phyloP scores from a whole-genome alignment of 2,113 vertebrate genomes.

The Chamaetylas fuelleborni region DNA sequence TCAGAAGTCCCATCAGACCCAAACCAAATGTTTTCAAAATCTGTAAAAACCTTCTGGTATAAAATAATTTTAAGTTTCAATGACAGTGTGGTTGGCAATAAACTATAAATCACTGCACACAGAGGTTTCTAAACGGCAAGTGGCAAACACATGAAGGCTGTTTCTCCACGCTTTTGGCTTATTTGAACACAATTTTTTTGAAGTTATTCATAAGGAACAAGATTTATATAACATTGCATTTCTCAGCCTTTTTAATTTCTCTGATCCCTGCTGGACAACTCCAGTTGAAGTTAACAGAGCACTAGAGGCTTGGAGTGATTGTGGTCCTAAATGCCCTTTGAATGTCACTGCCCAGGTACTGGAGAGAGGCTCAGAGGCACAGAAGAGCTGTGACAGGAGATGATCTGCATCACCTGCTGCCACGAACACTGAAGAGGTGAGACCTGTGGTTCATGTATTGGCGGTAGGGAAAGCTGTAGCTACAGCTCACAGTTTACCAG shows the following conservation, averaged over 20 bases:
- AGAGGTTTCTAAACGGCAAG: conserved; percentile 1
- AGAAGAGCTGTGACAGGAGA: neutral
- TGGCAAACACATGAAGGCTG: neutral
- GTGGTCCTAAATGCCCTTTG: neutral
- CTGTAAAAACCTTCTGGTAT: neutral
- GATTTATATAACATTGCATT: neutral
- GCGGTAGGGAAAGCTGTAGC: neutral
- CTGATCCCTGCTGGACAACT: neutral
- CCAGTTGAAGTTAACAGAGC: neutral
- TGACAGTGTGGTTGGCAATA: neutral
- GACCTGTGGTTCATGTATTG: fast-evolving
- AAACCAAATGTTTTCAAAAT: conserved; percentile 43
- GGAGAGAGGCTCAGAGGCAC: neutral
- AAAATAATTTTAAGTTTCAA: conserved; percentile 30
- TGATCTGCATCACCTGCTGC: no score
- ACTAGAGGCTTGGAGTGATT: neutral
- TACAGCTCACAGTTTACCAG: neutral
- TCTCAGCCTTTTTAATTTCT: neutral
- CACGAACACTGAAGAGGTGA: neutral
- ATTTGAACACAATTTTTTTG: neutral
- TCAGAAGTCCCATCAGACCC: neutral
- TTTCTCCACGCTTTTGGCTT: conserved; percentile 23
- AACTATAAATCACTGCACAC: conserved; percentile 29
- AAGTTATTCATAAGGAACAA: neutral
- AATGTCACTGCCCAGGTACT: neutral